Base-by-base conservation (phyloP, 2,797 vertebrate species). In the Mormyrus proboscirostris region DNA sequence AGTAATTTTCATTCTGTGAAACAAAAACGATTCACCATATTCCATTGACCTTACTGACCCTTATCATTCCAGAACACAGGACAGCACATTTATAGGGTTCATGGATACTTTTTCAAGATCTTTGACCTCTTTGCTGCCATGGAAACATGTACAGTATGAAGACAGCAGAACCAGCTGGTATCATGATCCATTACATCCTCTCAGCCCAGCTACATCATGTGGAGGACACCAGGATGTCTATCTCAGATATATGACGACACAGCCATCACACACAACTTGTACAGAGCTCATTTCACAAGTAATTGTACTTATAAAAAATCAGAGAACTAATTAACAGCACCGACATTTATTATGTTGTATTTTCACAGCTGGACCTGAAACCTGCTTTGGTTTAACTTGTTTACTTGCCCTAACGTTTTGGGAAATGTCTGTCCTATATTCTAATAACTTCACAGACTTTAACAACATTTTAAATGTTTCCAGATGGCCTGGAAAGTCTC, bases 361-460 rank as follows among this genome's bases (percentile, higher is more conserved):
- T 55, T 57, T 57, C 14, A 9, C 51, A 57, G 50, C 49, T 55
- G 51, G 49, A 38, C 12, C 41, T 69, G 38, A 88, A 69, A 65
- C 47, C 49, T 51, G 88, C 69, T 79, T 29, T 38, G 22, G 47
- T 50, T 88, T 51, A 88, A 25, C 38, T 88, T 88, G 59, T 69
- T 88, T 88, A 44, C 57, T 88, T 88, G 41, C 44, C 59, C 57
- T 47, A 88, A 22, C 51, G 12, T 88, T 59, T 87, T 87, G 33
- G 53, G 51, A 57, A 57, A 87, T 87, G 16, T 87, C 53, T 87
- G 53, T 87, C 51, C 50, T 87, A 33, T 87, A 87, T 87, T 87
- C 53, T 59, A 87, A 87, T 57, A 87, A 59, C 12, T 57, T 51
- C 14, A 38, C 33, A 19, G 53, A 87, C 53, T 4, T 59, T 88